A percentile compares a stretch with the other conserved stretches of the same genome.
These are phyloP conservation scores for Achroia grisella DNA, from an alignment of 1,140 invertebrate genomes.

Conservation along the genomic window DNA sequence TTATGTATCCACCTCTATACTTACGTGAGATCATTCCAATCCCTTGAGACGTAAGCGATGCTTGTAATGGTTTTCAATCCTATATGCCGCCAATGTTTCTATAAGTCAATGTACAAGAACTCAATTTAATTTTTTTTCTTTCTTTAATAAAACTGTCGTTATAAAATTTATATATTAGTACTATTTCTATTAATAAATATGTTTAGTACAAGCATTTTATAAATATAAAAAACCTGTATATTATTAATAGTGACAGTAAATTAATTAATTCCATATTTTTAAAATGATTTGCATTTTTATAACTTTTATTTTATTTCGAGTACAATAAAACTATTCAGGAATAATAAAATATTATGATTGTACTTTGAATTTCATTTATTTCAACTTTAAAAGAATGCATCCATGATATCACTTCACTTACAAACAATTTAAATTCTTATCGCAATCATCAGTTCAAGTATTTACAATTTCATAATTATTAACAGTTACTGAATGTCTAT, in stretches of 20 bases:
- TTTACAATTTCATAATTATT: constrained; percentile 15
- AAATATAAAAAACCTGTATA: too few relatives aligned
- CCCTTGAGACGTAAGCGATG: too few relatives aligned
- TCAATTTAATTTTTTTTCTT: constrained; percentile 1
- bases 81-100: background rate
- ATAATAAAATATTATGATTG: background rate
- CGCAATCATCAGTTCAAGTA: constrained; percentile 50
- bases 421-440: constrained; percentile 59
- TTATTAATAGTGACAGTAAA: too few relatives aligned
- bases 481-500: background rate
- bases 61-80: background rate
- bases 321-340: too few relatives aligned
- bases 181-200: background rate
- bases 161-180: background rate
- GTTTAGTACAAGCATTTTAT: too few relatives aligned
- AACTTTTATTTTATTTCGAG: too few relatives aligned
- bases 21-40: background rate
- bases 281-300: too few relatives aligned
- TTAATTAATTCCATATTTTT: too few relatives aligned
- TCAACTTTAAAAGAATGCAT: constrained; percentile 61
- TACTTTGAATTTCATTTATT: constrained; percentile 47
- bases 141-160: background rate
- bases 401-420: constrained; percentile 51
- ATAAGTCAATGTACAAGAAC: background rate
- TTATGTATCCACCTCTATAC: too few relatives aligned